Conservation (phyloP, 2,888 invertebrate genomes). For the Pemphredon lugubris region DNA sequence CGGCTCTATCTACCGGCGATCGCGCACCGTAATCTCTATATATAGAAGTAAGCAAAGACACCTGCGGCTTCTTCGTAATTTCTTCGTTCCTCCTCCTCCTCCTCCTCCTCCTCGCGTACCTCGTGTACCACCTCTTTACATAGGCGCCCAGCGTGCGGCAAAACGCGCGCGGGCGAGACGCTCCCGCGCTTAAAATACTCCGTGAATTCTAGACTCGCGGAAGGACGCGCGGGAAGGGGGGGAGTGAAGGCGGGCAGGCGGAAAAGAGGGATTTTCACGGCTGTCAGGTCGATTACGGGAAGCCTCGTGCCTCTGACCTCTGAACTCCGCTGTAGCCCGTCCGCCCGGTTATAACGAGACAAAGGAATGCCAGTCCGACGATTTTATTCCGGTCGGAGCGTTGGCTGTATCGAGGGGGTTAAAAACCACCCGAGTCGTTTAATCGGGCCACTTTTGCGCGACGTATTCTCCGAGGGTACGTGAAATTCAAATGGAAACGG, state of each 20-base stretch:
- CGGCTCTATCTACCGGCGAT: conserved; percentile 47
- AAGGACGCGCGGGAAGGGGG: conserved; percentile 8
- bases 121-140: no score
- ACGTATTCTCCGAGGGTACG: no score
- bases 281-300: conserved; percentile 30
- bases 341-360: conserved; percentile 27
- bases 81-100: conserved; percentile 7
- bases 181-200: no score
- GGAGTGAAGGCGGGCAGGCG: conserved; percentile 27
- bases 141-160: no score
- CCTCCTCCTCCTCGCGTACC: conserved; percentile 11
- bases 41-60: conserved; percentile 64
- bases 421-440: no score
- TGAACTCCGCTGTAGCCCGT: conserved; percentile 20
- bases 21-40: conserved; percentile 63
- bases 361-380: conserved; percentile 21
- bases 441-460: no score
- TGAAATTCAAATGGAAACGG: no score
- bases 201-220: conserved; percentile 6
- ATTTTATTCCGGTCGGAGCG: neutral
- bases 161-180: no score
- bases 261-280: conserved; percentile 24
- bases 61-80: conserved; percentile 41
- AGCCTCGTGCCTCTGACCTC: neutral
- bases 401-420: neutral